These are phyloP conservation scores for Notechis scutatus DNA, from an alignment of 2,113 vertebrate species.

Conservation along the genomic window DNA sequence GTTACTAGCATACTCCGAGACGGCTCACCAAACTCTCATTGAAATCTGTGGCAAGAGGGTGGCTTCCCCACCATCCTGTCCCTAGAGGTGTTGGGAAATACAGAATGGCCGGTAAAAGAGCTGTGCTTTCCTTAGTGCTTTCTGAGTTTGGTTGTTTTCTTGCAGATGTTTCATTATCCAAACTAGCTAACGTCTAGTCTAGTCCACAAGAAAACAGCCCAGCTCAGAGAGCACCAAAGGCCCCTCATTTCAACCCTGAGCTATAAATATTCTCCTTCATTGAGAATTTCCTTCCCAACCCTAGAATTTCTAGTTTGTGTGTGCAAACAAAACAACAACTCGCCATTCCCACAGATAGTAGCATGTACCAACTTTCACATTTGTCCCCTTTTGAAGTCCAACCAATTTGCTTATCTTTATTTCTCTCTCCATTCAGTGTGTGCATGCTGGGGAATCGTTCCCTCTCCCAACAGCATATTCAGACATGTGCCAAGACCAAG, in stretches of 20 bases:
- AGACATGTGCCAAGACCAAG: slow-evolving; percentile 70
- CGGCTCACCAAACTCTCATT: background rate
- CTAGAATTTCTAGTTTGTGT: background rate
- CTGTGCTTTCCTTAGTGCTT: background rate
- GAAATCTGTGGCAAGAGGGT: background rate
- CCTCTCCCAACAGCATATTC: slow-evolving; percentile 73
- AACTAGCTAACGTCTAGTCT: background rate
- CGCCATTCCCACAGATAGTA: background rate
- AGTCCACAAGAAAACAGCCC: background rate
- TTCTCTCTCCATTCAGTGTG: slow-evolving; percentile 58
- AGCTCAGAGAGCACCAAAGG: background rate
- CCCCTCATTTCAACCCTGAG: background rate
- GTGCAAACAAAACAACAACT: background rate
- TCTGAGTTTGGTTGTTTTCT: background rate
- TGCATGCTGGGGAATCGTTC: slow-evolving; percentile 88
- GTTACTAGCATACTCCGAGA: slow-evolving; percentile 37
- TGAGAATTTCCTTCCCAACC: background rate
- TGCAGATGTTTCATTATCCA: background rate
- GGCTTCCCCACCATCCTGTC: background rate
- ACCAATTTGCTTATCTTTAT: background rate
- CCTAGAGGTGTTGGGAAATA: background rate
- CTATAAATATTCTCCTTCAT: background rate
- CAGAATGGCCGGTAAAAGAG: background rate
- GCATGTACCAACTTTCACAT: background rate
- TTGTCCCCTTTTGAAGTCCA: background rate